These are phyloP conservation scores for Pangasius sanitwongsei DNA, from an alignment of 2,797 vertebrate genomes.

Conservation along the genomic window DNA sequence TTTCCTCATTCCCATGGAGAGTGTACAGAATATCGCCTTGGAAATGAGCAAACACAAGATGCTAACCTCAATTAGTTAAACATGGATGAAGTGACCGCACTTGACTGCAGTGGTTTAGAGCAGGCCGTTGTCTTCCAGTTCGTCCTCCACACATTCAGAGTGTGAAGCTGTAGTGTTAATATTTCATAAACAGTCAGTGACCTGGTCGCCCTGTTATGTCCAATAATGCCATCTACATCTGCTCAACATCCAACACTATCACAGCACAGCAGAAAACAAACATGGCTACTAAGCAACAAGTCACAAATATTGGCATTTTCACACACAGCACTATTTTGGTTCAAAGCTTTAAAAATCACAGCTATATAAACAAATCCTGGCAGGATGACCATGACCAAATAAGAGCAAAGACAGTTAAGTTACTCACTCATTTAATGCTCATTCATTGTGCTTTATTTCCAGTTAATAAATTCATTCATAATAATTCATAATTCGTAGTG, in stretches of 20 bases:
- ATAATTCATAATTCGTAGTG: no score
- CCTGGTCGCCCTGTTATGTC: background rate
- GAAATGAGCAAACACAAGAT: background rate
- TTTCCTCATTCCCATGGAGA: conserved; percentile 49
- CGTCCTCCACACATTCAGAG: conserved; percentile 8
- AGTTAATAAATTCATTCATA: no score
- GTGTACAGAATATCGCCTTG: conserved; percentile 22
- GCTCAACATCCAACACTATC: background rate
- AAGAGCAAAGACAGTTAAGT: background rate
- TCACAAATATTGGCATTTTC: background rate
- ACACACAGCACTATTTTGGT: background rate
- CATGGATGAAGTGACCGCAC: conserved; percentile 35
- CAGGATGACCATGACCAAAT: background rate
- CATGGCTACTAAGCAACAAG: background rate
- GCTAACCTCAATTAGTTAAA: background rate
- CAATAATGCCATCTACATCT: background rate
- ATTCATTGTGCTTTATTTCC: background rate
- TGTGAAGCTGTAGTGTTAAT: background rate
- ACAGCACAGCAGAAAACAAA: background rate
- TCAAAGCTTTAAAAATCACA: no score
- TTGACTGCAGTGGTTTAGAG: conserved; percentile 22
- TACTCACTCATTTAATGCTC: background rate
- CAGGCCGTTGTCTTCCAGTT: background rate
- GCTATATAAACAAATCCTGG: background rate
- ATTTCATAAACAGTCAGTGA: background rate